Evolutionary conservation across 2,888 invertebrate genomes (phyloP), one percentile per base, ranked within the genome.

Genomic region (Apamea anceps): DNA sequence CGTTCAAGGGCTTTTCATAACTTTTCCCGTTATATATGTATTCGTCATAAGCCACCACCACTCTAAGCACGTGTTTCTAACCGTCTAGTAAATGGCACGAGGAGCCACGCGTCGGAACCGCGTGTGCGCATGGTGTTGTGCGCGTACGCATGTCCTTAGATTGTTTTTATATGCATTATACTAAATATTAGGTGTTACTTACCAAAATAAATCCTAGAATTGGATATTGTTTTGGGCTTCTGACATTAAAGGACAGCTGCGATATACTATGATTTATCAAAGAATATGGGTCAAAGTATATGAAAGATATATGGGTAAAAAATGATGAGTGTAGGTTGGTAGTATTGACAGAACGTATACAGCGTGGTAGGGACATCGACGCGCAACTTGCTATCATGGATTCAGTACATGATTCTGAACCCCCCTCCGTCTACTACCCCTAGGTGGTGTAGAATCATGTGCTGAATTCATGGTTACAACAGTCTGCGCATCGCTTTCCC

Each of bases 31-130:
- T 84, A 65, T 68, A 32, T 13, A 62, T 15, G 21, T 21, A 68
- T 78, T 84, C 71, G 72, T 68, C 79, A 85, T 72, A 48, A 71
- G 74, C 15, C 71, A 62, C 42, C 74, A 57, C 21, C 57, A 18
- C 32, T 75, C 5, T 42, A 51, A 80, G 75, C 75, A 75, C 63
- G 72, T 68, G 81, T 70, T 67, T 42, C 18, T 37, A 37, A 72
- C 68, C 67, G 63, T 51, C 48, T 63, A 65, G 51, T 80, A 75
- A 42, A 60, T 60, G 72, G 60, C 81, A 85, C 85, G 81, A 80
- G 68, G 63, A 72, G 28, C 60, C 28, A 21, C 8, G 65, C 73
- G 28, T 37, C 60, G 18, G 12, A 18, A n/a, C 7, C 15, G 63
- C 63, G 72, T 63, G 73, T 65, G 73, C 42, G 15, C 37, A 37